phyloP scores from a whole-genome alignment of 2,113 vertebrate genomes.

The Brachyhypopomus occidentalis region DNA sequence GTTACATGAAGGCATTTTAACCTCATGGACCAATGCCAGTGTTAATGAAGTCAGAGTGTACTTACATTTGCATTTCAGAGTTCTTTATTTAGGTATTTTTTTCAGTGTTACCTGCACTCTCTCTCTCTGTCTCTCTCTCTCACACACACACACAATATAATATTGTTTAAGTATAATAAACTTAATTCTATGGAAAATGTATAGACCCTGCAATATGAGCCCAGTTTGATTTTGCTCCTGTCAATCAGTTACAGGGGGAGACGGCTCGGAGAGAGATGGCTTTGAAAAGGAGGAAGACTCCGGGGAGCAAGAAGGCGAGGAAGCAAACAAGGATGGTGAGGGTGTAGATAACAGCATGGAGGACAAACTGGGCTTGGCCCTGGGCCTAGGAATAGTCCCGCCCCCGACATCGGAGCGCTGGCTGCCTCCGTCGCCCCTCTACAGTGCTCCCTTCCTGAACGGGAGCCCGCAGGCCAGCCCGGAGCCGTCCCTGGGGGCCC shows the following conservation, averaged over 20 bases:
- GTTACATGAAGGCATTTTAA: too few relatives aligned
- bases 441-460: constrained; percentile 80
- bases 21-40: too few relatives aligned
- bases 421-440: constrained; percentile 79
- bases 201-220: not conserved
- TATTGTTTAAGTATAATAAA: too few relatives aligned
- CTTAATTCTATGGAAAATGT: too few relatives aligned
- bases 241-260: constrained; percentile 65
- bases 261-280: constrained; percentile 73
- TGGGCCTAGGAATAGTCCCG: constrained; percentile 76
- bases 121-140: too few relatives aligned
- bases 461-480: constrained; percentile 78
- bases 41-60: too few relatives aligned
- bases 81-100: too few relatives aligned
- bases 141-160: too few relatives aligned
- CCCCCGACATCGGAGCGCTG: constrained; percentile 78
- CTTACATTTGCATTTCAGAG: too few relatives aligned
- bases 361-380: constrained; percentile 75
- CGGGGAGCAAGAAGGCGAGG: constrained; percentile 71
- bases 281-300: constrained; percentile 77
- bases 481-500: constrained; percentile 73
- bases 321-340: constrained; percentile 71
- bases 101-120: too few relatives aligned
- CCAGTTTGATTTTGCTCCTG: not conserved
- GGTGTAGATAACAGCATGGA: constrained; percentile 76